Percentiles rank a stretch among this genome's conserved stretches.
Conservation (phyloP, 2,797 vertebrate genomes). For the Muraenolepis orangiensis region DNA sequence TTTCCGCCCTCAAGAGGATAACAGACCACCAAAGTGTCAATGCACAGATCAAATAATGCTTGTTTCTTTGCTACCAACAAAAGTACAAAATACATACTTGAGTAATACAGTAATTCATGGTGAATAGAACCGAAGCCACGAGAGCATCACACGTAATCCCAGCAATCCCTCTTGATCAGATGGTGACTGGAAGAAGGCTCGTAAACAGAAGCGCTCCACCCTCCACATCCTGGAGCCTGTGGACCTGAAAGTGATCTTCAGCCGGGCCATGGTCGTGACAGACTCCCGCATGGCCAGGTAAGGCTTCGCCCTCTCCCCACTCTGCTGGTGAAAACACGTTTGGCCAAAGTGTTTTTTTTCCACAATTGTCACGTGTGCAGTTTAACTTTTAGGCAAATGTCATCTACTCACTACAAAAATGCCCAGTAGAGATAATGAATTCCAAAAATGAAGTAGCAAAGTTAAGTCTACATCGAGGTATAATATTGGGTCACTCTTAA, state of each 20-base stretch:
- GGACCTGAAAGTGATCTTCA: constrained; percentile 87
- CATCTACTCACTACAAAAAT: background rate
- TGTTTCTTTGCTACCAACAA: background rate
- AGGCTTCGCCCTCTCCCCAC: constrained; percentile 22
- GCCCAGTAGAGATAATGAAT: background rate
- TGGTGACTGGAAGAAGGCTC: constrained; percentile 89
- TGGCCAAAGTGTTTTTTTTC: background rate
- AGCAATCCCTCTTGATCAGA: constrained; percentile 67
- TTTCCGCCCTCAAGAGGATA: background rate
- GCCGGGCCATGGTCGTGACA: constrained; percentile 91
- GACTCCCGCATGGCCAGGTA: constrained; percentile 96
- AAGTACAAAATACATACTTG: background rate
- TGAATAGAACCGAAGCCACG: background rate
- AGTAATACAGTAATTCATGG: background rate
- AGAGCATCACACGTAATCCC: background rate
- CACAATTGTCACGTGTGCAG: background rate
- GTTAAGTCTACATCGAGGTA: background rate
- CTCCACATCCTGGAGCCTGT: constrained; percentile 92
- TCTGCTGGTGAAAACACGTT: background rate
- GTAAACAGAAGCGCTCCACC: constrained; percentile 79
- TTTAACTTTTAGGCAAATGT: background rate
- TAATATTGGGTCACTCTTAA: background rate
- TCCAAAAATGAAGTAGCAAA: background rate
- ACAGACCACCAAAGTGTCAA: background rate
- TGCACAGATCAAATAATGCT: background rate